Evolutionary conservation across 2,113 vertebrate genomes (phyloP).

Genomic region (Sapajus apella): DNA sequence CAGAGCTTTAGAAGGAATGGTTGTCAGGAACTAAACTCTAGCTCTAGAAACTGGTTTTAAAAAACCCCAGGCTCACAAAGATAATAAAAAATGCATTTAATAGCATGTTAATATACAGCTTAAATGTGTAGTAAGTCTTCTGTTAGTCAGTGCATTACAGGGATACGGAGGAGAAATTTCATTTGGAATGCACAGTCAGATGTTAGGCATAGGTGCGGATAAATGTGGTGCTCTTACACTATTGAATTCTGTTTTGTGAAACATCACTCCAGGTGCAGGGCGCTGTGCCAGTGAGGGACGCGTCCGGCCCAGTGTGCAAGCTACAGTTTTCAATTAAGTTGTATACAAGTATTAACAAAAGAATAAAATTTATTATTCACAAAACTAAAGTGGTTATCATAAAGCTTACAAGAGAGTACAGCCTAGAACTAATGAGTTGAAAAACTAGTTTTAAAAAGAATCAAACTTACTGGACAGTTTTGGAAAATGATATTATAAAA

Average conservation of each 20-base stretch:
- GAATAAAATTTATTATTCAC: constrained; percentile 80
- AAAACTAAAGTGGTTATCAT: constrained; percentile 79
- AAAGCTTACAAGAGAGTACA: constrained; percentile 79
- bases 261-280: constrained; percentile 56
- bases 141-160: constrained; percentile 73
- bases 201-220: constrained; percentile 56
- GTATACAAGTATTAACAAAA: constrained; percentile 82
- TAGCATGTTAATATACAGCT: constrained; percentile 76
- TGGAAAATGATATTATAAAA: constrained; percentile 79
- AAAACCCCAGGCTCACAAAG: constrained; percentile 74
- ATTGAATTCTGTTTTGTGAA: constrained; percentile 73
- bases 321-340: constrained; percentile 77
- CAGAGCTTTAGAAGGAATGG: constrained; percentile 17
- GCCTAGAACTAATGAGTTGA: constrained; percentile 77
- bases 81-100: constrained; percentile 79
- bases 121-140: constrained; percentile 63
- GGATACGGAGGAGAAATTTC: constrained; percentile 67
- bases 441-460: constrained; percentile 81
- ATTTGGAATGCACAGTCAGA: constrained; percentile 67
- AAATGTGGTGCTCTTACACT: constrained; percentile 58
- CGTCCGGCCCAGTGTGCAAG: constrained; percentile 59
- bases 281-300: constrained; percentile 65
- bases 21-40: not conserved
- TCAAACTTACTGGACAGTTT: constrained; percentile 75
- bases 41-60: constrained; percentile 55